Evolutionary conservation across 2,888 invertebrate species (phyloP), one percentile per base, ranked within the genome.

Genomic region (Acanthopleura granulata): DNA sequence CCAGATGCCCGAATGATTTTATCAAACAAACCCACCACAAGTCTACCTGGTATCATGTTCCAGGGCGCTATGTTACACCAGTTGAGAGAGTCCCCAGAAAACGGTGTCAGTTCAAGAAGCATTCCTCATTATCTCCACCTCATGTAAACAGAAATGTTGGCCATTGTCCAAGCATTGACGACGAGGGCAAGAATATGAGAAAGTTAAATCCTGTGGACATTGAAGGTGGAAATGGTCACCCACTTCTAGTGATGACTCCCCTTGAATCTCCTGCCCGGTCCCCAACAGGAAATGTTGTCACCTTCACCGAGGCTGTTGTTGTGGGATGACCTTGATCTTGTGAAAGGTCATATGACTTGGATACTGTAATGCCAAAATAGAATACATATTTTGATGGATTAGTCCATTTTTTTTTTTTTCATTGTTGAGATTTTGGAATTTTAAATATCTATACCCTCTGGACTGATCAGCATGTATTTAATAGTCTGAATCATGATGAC

Each of bases 1-100:
- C 81, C 0, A 77, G 80, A 18, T 77, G 79, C 49, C 85, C 83
- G 0, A 75, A 81, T 22, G 84, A 82, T 49, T 75, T 77, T 14
- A 76, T 75, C 22, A 69, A 69, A 6, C 75, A 62, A 12, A 75
- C 84, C 22, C 85, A 85, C 72, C 88, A 89, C 77, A 80, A 80
- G 30, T 84, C 88, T 22, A 88, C 88, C 14, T 89, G 88, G 87
- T 89, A 88, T 75, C 89, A 89, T 80, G 87, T 88, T 3, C 88
- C 88, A 0, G 88, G 88, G 0, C 81, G 88, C 18, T 89, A 89
- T 77, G 73, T 80, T 40, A 89, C 88, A 0, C 57, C 72, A 3
- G 77, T 83, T 0, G 78, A 82, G 61, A 79, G 81, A 25, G 73
- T 77, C 40, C 82, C 86, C 18, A 80, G 85, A 15, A 86, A 86